Evolutionary conservation across 2,113 vertebrate genomes (phyloP).

Genomic region (Oryzias javanicus): DNA sequence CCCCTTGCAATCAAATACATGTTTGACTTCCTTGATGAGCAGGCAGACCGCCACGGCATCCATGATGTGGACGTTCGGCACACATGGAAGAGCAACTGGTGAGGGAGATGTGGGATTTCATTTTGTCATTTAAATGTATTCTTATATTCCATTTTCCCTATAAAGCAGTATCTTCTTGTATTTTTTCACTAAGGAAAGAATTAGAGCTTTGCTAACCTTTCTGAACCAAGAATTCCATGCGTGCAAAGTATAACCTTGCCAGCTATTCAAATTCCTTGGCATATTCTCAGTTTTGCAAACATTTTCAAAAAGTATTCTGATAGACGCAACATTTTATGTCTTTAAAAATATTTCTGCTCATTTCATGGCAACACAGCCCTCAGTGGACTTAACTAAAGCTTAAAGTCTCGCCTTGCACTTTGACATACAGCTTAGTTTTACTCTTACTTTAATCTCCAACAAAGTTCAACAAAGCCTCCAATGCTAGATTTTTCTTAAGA

Average conservation of each 20-base stretch:
- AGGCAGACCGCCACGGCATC: constrained; percentile 90
- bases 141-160: no score
- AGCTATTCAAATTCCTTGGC: background rate
- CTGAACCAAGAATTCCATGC: background rate
- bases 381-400: background rate
- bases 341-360: background rate
- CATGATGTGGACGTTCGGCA: constrained; percentile 91
- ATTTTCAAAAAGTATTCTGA: background rate
- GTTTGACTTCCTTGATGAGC: constrained; percentile 96
- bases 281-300: background rate
- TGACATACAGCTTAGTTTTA: no score
- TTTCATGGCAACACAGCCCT: background rate
- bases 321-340: background rate
- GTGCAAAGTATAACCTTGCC: background rate
- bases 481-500: no score
- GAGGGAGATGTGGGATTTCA: constrained; percentile 40
- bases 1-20: constrained; percentile 96
- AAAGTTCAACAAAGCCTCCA: no score
- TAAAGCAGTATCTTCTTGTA: background rate
- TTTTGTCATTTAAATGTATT: no score
- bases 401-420: no score
- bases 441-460: no score
- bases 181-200: background rate
- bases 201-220: background rate
- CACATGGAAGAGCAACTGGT: constrained; percentile 99